Conservation (phyloP, 2,113 vertebrate species). For the Candoia aspera region DNA sequence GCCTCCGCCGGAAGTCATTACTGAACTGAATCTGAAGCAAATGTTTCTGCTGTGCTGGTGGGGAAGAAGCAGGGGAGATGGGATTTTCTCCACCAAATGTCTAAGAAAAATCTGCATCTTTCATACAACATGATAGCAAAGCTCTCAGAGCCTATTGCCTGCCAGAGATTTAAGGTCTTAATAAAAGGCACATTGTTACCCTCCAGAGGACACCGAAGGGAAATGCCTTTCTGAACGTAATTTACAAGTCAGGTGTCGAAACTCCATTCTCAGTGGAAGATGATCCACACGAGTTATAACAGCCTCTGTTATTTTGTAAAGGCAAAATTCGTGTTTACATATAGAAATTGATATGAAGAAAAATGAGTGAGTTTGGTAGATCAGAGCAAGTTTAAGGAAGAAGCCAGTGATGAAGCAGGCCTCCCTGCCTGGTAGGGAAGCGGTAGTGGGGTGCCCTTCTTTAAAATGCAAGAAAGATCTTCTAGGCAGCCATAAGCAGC, state of each 20-base stretch:
- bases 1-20: too few relatives aligned
- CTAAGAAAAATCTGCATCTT: too few relatives aligned
- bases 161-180: not conserved
- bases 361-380: not conserved
- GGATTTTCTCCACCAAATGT: too few relatives aligned
- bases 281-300: not conserved
- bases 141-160: not conserved
- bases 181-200: not conserved
- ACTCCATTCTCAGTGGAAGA: not conserved
- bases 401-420: not conserved
- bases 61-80: too few relatives aligned
- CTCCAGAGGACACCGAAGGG: not conserved
- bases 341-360: not conserved
- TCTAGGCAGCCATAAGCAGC: too few relatives aligned
- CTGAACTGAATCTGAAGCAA: too few relatives aligned
- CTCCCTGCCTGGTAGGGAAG: not conserved
- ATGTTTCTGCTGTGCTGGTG: too few relatives aligned
- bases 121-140: too few relatives aligned
- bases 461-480: not conserved
- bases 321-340: not conserved
- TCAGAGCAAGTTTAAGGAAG: conserved; percentile 9
- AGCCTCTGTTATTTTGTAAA: not conserved
- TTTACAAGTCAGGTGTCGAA: not conserved
- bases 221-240: not conserved
- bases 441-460: not conserved